Percentiles rank a stretch among this genome's conserved stretches.
Conservation (phyloP, 1,140 invertebrate genomes). For the Calephelis nemesis region DNA sequence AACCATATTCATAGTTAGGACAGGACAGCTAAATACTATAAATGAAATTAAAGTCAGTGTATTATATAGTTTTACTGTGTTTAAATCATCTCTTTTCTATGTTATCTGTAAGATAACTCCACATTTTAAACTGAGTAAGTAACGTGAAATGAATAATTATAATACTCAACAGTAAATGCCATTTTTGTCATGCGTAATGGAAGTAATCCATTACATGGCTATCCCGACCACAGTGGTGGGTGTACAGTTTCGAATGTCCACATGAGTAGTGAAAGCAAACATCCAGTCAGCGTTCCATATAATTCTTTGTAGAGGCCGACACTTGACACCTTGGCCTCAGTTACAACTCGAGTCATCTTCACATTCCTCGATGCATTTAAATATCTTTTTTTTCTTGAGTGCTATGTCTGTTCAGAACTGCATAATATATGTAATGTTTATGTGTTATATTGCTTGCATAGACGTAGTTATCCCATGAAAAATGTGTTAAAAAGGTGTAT, state of each 20-base stretch:
- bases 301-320: conserved; percentile 57
- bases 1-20: too few species aligned
- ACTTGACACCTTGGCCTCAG: conserved; percentile 66
- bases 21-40: too few species aligned
- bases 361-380: neutral
- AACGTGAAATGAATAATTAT: too few species aligned
- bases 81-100: too few species aligned
- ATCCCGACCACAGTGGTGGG: conserved; percentile 44
- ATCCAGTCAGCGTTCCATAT: conserved; percentile 60
- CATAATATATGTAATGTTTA: too few species aligned
- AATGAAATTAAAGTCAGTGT: too few species aligned
- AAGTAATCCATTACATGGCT: conserved; percentile 37
- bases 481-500: too few species aligned
- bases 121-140: too few species aligned
- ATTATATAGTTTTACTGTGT: too few species aligned
- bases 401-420: neutral
- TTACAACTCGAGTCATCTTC: conserved; percentile 4
- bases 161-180: neutral
- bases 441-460: too few species aligned
- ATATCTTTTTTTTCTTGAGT: neutral
- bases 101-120: too few species aligned
- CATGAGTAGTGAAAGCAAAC: conserved; percentile 63
- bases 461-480: too few species aligned
- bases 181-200: conserved; percentile 29
- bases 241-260: conserved; percentile 64